phyloP scores from a whole-genome alignment of 2,797 vertebrate genomes.

The Pelodytes ibericus region DNA sequence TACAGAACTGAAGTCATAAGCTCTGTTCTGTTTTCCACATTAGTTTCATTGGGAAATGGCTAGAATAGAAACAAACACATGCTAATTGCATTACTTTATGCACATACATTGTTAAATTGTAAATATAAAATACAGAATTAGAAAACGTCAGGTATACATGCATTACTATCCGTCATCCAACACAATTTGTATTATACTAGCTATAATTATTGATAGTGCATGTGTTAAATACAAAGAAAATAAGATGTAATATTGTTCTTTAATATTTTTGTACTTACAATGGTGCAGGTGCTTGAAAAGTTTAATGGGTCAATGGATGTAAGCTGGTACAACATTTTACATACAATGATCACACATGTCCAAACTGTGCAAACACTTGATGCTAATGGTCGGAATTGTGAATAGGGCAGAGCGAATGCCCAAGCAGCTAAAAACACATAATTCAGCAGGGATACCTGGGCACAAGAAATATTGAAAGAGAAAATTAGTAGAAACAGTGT shows the following conservation, averaged over 20 bases:
- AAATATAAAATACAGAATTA: no score
- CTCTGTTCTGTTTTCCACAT: conserved; percentile 46
- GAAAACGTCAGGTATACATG: no score
- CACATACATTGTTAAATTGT: no score
- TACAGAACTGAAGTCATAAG: conserved; percentile 82
- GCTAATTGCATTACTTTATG: no score
- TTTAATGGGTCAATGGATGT: conserved; percentile 77
- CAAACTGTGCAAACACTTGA: conserved; percentile 94
- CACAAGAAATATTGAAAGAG: background rate
- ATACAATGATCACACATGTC: conserved; percentile 95
- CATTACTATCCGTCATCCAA: no score
- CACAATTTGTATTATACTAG: no score
- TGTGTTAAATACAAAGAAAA: no score
- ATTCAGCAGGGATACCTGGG: conserved; percentile 94
- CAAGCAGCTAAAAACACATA: conserved; percentile 93
- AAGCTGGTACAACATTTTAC: conserved; percentile 98
- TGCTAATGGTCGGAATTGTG: conserved; percentile 87
- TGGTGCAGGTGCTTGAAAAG: conserved; percentile 81
- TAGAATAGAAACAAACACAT: conserved; percentile 74
- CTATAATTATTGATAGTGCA: no score
- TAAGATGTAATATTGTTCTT: no score
- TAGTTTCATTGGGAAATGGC: conserved; percentile 71
- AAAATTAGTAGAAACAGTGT: background rate
- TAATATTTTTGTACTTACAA: conserved; percentile 72
- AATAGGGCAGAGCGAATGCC: conserved; percentile 94